Conservation (phyloP, 2,113 vertebrate genomes). For the Ictalurus punctatus region DNA sequence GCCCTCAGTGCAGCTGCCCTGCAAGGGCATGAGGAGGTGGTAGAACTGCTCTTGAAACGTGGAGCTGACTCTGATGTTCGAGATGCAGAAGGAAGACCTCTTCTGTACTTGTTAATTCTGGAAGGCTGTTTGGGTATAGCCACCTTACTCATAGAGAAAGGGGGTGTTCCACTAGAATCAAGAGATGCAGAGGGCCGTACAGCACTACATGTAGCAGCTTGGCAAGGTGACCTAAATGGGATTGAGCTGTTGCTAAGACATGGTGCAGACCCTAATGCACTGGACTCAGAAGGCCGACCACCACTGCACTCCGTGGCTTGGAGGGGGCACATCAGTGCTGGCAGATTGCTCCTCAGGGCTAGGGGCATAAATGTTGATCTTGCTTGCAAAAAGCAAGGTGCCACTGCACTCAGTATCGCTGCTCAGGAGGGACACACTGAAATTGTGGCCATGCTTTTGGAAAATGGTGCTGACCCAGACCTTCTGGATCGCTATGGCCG, state of each 20-base stretch:
- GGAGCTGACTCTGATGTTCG: constrained; percentile 74
- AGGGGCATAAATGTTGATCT: constrained; percentile 66
- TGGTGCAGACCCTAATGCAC: constrained; percentile 73
- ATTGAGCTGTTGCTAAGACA: constrained; percentile 69
- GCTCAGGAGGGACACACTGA: constrained; percentile 75
- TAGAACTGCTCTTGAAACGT: constrained; percentile 73
- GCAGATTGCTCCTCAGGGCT: constrained; percentile 64
- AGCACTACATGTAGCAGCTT: constrained; percentile 76
- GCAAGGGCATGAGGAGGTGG: constrained; percentile 69
- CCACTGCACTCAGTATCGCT: constrained; percentile 77
- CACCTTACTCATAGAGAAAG: constrained; percentile 72
- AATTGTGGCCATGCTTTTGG: constrained; percentile 72
- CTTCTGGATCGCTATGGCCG: constrained; percentile 74
- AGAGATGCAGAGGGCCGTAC: constrained; percentile 75
- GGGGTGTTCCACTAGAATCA: constrained; percentile 73
- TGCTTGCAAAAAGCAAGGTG: constrained; percentile 72
- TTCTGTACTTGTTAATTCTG: constrained; percentile 78
- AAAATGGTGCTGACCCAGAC: constrained; percentile 72
- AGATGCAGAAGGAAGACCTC: constrained; percentile 75
- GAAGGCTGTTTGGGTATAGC: constrained; percentile 69
- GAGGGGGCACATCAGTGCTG: constrained; percentile 69
- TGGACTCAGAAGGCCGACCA: constrained; percentile 71
- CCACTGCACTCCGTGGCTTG: constrained; percentile 78
- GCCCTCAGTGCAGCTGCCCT: constrained; percentile 71
- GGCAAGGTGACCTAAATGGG: constrained; percentile 72